phyloP scores from a whole-genome alignment of 1,140 invertebrate species.

The Pachypeltis micranthus region DNA sequence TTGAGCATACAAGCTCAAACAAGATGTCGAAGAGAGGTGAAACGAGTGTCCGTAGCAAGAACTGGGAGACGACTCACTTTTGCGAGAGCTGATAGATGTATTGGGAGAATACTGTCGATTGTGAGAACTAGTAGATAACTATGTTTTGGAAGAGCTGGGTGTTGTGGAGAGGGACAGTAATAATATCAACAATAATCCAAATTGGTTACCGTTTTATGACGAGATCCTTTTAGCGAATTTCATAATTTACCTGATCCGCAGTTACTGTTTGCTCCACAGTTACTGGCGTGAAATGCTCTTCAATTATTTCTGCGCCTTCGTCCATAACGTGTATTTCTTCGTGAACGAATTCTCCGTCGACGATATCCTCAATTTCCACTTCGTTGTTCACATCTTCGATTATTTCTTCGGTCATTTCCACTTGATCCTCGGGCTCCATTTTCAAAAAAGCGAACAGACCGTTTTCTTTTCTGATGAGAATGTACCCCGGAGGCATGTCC shows the following conservation, averaged over 20 bases:
- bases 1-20: no score
- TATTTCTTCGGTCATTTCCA: not conserved
- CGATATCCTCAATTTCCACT: not conserved
- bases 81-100: no score
- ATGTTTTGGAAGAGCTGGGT: no score
- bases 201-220: no score
- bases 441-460: not conserved
- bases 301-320: not conserved
- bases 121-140: no score
- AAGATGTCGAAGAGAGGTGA: no score
- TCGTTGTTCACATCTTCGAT: not conserved
- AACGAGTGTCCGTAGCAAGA: no score
- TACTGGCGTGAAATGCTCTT: not conserved
- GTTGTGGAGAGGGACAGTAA: no score
- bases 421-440: not conserved
- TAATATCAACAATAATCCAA: no score
- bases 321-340: not conserved
- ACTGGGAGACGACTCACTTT: no score
- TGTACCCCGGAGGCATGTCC: not conserved
- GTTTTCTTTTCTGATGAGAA: slow-evolving; percentile 1
- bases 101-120: no score
- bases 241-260: not conserved
- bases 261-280: not conserved
- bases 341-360: not conserved
- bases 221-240: no score